Evolutionary conservation across 2,888 invertebrate species (phyloP), one percentile per base, ranked within the genome.

Genomic region (Xestia sexstrigata): DNA sequence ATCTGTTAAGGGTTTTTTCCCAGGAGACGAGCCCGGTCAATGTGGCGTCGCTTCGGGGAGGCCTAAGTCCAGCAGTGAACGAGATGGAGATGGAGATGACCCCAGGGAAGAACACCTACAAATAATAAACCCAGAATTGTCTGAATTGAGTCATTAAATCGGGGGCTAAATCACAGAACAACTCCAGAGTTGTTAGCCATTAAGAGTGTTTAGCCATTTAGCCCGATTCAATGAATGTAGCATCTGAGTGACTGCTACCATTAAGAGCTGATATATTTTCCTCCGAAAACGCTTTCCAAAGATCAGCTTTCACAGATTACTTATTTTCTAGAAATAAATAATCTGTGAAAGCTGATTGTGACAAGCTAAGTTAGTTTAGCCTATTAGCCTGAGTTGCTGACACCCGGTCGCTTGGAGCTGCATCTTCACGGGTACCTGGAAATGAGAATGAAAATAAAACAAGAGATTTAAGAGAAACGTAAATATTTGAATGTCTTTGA

Each of bases 271-370:
- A 67, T 35, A 67, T 55, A n/a, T 49, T 55, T 39, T 5, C n/a
- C 23, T 35, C 30, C 30, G n/a, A 8, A 39, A 17, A 23, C 26
- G 23, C 20, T 45, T 70, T 66, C 45, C 26, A 26, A 20, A 8
- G 45, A 63, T 65, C 79, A 72, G 78, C 82, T 83, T 79, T 79
- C 83, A 83, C 75, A 82, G 72, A 83, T 83, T 83, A 83, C 39
- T 70, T 79, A 79, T 75, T 69, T 67, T 47, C 13, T 78, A 0
- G 0, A 26, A 66, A 72, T 73, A 79, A 73, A 62, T 79, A 83
- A 79, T 79, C 72, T 83, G 66, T 83, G 75, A 82, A 82, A 82
- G 74, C 79, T 79, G 79, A 72, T 71, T 58, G 49, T 49, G 17
- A 20, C 49, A 0, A 17, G 13, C n/a, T 13, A 13, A 35, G 58